Evolutionary conservation across 2,113 vertebrate species (phyloP).

Genomic region (Pithys albifrons): DNA sequence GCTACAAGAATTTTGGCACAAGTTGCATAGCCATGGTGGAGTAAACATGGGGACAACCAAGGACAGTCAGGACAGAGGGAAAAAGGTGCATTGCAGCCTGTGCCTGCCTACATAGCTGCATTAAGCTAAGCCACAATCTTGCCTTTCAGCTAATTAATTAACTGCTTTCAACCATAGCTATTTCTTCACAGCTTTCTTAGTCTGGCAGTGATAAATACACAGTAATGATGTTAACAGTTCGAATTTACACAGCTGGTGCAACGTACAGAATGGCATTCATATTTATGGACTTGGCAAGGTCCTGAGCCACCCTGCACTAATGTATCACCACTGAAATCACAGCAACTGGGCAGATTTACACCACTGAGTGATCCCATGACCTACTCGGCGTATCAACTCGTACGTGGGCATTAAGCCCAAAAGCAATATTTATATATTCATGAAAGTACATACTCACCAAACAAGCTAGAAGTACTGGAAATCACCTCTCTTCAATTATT

Average conservation of each 20-base stretch:
- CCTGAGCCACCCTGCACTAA: background rate
- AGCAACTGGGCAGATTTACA: background rate
- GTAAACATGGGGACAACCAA: background rate
- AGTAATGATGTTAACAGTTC: conserved; percentile 39
- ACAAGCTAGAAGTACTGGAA: conserved; percentile 14
- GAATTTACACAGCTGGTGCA: conserved; percentile 42
- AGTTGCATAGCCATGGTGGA: background rate
- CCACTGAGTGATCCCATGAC: background rate
- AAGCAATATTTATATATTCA: background rate
- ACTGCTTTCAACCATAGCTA: conserved; percentile 51
- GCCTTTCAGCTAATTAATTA: conserved; percentile 57
- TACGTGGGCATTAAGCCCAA: background rate
- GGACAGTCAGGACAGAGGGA: background rate
- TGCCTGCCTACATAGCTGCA: background rate
- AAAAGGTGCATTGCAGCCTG: background rate
- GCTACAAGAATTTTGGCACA: background rate
- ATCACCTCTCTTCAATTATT: background rate
- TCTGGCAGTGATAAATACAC: conserved; percentile 50
- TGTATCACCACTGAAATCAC: background rate
- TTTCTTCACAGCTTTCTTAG: conserved; percentile 56
- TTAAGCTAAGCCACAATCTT: conserved; percentile 14
- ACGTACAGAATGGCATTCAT: background rate
- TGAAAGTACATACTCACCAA: conserved; percentile 1
- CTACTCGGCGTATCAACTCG: background rate
- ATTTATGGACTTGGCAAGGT: conserved; percentile 35